These are phyloP conservation scores for Dorcus parallelipipedus DNA, from an alignment of 2,888 invertebrate genomes.

Conservation along the genomic window DNA sequence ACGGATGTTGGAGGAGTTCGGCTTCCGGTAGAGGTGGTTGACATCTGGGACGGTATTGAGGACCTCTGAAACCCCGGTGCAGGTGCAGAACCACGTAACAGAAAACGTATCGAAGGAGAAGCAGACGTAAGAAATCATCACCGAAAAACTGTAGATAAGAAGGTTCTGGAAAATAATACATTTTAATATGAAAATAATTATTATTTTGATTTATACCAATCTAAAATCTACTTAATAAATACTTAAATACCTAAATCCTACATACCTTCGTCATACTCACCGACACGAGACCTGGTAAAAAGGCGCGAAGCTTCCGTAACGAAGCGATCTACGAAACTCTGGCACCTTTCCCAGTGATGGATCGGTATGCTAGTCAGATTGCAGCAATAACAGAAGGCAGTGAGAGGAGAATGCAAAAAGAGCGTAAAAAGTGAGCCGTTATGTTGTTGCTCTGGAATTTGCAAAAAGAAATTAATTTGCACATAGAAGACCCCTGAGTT, in stretches of 20 bases:
- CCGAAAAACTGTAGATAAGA: slow-evolving; percentile 85
- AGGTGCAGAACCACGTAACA: slow-evolving; percentile 86
- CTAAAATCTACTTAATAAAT: background rate
- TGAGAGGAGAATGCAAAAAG: slow-evolving; percentile 91
- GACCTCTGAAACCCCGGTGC: slow-evolving; percentile 80
- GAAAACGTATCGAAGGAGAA: slow-evolving; percentile 88
- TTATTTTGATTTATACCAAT: too few relatives aligned
- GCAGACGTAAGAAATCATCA: slow-evolving; percentile 88
- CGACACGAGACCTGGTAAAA: slow-evolving; percentile 76
- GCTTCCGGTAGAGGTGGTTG: slow-evolving; percentile 84
- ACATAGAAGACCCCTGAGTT: slow-evolving; percentile 10
- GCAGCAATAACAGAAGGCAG: slow-evolving; percentile 88
- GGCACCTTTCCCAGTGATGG: slow-evolving; percentile 87
- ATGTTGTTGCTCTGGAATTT: slow-evolving; percentile 65
- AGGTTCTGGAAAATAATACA: slow-evolving; percentile 50
- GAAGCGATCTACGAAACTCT: slow-evolving; percentile 83
- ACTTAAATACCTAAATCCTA: slow-evolving; percentile 17
- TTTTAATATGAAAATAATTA: too few relatives aligned
- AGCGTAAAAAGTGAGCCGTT: slow-evolving; percentile 92
- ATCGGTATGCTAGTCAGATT: slow-evolving; percentile 82
- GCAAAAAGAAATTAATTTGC: too few relatives aligned
- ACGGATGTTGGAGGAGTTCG: slow-evolving; percentile 81
- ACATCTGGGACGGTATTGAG: slow-evolving; percentile 81
- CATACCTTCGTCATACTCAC: slow-evolving; percentile 55
- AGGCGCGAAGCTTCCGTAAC: slow-evolving; percentile 84